Conservation (phyloP, 2,888 invertebrate genomes). For the Athalia cordata region DNA sequence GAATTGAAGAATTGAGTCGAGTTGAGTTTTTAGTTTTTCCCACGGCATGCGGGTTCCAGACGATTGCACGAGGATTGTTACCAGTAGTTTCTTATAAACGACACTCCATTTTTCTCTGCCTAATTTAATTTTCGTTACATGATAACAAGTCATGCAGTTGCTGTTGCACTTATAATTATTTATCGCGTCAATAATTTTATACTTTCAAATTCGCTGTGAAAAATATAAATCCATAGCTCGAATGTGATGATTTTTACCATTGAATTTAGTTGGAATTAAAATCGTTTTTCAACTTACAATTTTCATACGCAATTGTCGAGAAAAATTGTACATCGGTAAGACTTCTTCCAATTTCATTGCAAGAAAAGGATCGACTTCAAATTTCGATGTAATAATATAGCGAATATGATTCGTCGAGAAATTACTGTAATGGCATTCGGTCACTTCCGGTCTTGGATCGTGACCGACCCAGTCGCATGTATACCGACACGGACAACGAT, state of each 20-base stretch:
- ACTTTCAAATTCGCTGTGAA: conserved; percentile 1
- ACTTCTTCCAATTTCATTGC: no score
- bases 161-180: not conserved
- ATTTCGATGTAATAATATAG: no score
- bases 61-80: conserved; percentile 61
- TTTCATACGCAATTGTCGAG: no score
- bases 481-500: not conserved
- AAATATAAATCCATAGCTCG: no score
- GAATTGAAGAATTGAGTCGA: conserved; percentile 40
- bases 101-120: conserved; percentile 45
- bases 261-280: no score
- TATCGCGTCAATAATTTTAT: not conserved
- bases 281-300: no score
- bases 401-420: not conserved
- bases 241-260: no score
- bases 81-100: conserved; percentile 48
- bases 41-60: conserved; percentile 64
- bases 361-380: no score
- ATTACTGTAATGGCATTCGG: not conserved
- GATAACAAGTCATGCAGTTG: conserved; percentile 22
- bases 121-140: conserved; percentile 44
- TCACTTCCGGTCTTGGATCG: conserved; percentile 1
- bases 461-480: not conserved
- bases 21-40: conserved; percentile 60
- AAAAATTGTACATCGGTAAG: no score